phyloP scores from a whole-genome alignment of 2,797 vertebrate species.

The Chloroceryle amazona region DNA sequence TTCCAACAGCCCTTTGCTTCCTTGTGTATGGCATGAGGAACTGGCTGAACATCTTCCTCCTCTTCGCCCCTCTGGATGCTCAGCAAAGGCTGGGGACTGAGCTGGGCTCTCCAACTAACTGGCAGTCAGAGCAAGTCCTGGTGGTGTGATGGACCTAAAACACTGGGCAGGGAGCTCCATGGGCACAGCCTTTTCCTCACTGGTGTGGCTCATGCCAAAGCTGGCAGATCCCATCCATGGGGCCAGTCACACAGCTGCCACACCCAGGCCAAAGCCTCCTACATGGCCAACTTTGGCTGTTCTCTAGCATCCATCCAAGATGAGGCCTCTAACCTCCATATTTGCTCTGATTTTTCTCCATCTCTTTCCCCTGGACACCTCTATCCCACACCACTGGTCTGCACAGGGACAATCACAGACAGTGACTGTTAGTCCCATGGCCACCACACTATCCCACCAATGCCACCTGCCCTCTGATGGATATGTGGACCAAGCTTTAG shows the following conservation, averaged over 20 bases:
- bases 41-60: background rate
- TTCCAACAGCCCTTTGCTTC: background rate
- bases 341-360: background rate
- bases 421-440: accelerated
- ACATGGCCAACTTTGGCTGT: accelerated
- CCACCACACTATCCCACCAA: background rate
- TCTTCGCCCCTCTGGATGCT: accelerated
- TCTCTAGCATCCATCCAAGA: background rate
- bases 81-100: background rate
- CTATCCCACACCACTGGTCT: background rate
- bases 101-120: background rate
- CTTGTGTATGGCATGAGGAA: background rate
- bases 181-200: accelerated
- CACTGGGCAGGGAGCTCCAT: accelerated
- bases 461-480: background rate
- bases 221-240: background rate
- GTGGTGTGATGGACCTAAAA: background rate
- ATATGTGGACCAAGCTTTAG: accelerated
- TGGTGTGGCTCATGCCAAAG: background rate
- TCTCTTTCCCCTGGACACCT: background rate
- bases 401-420: background rate
- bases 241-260: accelerated
- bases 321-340: background rate
- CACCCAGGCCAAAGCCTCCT: background rate
- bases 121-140: background rate